Base-by-base conservation (phyloP, 2,113 vertebrate genomes). In the Lontra canadensis region DNA sequence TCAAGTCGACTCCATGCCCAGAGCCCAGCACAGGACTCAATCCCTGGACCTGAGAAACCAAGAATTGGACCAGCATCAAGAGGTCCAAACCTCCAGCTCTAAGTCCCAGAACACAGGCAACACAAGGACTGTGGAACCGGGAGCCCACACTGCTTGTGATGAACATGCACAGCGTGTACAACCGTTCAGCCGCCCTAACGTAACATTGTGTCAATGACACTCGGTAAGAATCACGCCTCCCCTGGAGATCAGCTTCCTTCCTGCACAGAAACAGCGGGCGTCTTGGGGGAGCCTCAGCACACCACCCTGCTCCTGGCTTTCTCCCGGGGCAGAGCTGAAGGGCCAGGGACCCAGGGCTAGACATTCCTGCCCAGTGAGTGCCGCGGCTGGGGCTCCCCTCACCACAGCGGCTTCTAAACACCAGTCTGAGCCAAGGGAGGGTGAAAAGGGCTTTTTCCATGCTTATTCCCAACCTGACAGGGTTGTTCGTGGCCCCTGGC, bases 131-230 rank as follows among this genome's bases (percentile, higher is more conserved):
- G 17, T n/a, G 65, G 31, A 7, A 34, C 34, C 0, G 3, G 14
- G 34, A 20, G 29, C 6, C 34, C 34, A n/a, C 34, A 9, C 7
- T 7, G 65, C 18, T 0, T 0, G 31, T 3, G 1, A 36, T 0
- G 36, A 39, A 11, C 69, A 2, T 2, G 57, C 1, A 23, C 1
- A 71, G 9, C 17, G 36, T 11, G 10, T 13, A 39, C 10, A 42
- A 25, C 5, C 3, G 1, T 3, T 6, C 21, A 7, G 2, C 3
- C 0, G 14, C 36, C 4, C 20, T 11, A 23, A 23, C 1, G 13
- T 39, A 69, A n/a, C 34, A 6, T 34, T 7, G 10, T 0, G 5
- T 42, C 36, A 25, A 42, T 13, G 4, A 31, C 71, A 13, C 23
- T 6, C 20, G 4, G 0, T 3, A 25, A 12, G 21, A 25, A 25